Conservation (phyloP, 2,113 vertebrate species). For the Ceyx melanurus region DNA sequence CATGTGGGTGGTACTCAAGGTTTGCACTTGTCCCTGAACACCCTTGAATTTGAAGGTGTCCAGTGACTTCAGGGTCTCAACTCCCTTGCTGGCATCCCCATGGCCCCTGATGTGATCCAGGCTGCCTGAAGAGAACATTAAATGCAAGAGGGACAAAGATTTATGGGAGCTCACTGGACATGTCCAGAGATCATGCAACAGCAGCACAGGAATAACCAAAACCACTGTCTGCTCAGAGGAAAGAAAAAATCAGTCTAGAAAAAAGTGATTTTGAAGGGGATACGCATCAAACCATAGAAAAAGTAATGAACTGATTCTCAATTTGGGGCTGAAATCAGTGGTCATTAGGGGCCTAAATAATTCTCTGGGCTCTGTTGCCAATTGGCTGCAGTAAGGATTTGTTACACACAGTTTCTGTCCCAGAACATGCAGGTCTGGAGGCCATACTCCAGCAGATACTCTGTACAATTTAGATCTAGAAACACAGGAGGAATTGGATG, state of each 20-base stretch:
- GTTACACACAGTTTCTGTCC: not conserved
- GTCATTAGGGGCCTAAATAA: not conserved
- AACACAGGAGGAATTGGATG: not conserved
- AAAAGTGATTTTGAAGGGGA: not conserved
- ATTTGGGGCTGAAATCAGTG: not conserved
- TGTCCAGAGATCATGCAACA: not conserved
- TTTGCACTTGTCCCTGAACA: not conserved
- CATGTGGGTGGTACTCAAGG: not conserved
- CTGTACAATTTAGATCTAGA: not conserved
- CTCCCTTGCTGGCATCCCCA: not conserved
- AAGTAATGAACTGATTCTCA: not conserved
- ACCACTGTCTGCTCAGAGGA: not conserved
- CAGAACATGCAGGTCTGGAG: not conserved
- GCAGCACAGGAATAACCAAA: not conserved
- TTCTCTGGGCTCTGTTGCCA: not conserved
- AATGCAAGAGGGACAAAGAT: not conserved
- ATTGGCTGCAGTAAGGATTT: not conserved
- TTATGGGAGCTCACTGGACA: not conserved
- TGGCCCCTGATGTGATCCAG: not conserved
- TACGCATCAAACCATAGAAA: not conserved
- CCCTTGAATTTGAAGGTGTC: not conserved
- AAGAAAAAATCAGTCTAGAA: not conserved
- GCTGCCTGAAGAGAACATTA: not conserved
- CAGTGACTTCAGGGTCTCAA: not conserved
- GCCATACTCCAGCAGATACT: not conserved